Conservation (phyloP, 2,888 invertebrate genomes). For the Chymomyza amoena region DNA sequence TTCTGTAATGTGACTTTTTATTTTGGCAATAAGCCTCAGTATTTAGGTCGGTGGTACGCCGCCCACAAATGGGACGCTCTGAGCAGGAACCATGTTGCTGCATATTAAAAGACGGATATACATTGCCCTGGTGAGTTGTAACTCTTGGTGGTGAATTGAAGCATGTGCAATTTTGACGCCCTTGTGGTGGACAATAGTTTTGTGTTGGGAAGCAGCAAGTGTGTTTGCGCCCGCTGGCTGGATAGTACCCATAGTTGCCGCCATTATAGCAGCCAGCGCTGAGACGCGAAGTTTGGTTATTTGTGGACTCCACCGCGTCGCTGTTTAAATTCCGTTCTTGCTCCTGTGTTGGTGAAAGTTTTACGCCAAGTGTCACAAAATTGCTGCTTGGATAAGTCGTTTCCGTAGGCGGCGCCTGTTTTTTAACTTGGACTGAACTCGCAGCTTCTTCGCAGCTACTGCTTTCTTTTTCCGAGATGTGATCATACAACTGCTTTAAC, state of each 20-base stretch:
- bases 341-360: neutral
- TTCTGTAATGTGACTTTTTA: neutral
- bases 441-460: neutral
- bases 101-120: neutral
- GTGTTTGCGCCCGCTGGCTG: neutral
- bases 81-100: neutral
- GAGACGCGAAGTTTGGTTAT: no score
- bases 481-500: conserved; percentile 29
- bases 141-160: no score
- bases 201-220: neutral
- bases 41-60: conserved; percentile 32
- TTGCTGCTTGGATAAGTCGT: conserved; percentile 1
- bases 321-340: no score
- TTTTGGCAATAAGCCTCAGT: conserved; percentile 13
- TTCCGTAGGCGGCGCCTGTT: neutral
- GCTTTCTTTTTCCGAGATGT: conserved; percentile 1
- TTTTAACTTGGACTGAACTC: neutral
- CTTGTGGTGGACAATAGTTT: neutral
- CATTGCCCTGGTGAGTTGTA: neutral
- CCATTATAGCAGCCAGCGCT: no score
- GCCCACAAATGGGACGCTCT: neutral
- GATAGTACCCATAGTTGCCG: no score
- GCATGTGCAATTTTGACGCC: neutral
- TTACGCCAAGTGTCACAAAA: neutral
- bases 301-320: no score